phyloP scores from a whole-genome alignment of 92 coral and sea anemone species.

The Isaurus tuberculatus region DNA sequence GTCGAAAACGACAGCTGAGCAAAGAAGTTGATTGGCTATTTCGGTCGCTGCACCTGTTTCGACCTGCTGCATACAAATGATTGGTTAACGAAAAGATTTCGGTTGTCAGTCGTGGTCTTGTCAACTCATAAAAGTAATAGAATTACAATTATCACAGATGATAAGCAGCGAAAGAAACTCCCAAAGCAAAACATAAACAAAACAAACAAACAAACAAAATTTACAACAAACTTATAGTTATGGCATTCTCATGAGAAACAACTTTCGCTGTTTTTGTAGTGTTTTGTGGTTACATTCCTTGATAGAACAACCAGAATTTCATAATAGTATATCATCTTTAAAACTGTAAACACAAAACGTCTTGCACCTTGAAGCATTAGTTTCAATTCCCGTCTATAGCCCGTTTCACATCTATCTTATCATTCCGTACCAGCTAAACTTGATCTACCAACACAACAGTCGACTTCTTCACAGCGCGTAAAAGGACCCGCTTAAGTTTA shows the following conservation, averaged over 20 bases:
- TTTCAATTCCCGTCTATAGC: not conserved
- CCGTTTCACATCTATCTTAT: not conserved
- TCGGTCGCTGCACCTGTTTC: constrained; percentile 41
- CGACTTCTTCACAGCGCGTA: not conserved
- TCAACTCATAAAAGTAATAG: not conserved
- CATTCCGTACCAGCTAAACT: not conserved
- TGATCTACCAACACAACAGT: too few species aligned
- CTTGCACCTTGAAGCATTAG: not conserved
- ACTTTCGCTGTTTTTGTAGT: not conserved
- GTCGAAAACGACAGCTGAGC: constrained; percentile 29
- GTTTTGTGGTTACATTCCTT: not conserved
- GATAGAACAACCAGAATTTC: not conserved
- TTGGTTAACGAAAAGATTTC: not conserved
- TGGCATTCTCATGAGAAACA: not conserved
- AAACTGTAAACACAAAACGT: not conserved
- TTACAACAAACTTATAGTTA: not conserved
- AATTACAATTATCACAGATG: constrained; percentile 3
- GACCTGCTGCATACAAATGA: constrained; percentile 46
- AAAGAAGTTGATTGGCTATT: constrained; percentile 18
- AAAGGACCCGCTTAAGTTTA: too few species aligned
- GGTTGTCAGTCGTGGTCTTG: not conserved
- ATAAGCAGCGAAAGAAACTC: not conserved
- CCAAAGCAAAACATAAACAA: not conserved
- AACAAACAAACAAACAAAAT: not conserved
- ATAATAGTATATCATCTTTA: not conserved